Conservation (phyloP, 2,113 vertebrate genomes). For the Dicaeum eximium region DNA sequence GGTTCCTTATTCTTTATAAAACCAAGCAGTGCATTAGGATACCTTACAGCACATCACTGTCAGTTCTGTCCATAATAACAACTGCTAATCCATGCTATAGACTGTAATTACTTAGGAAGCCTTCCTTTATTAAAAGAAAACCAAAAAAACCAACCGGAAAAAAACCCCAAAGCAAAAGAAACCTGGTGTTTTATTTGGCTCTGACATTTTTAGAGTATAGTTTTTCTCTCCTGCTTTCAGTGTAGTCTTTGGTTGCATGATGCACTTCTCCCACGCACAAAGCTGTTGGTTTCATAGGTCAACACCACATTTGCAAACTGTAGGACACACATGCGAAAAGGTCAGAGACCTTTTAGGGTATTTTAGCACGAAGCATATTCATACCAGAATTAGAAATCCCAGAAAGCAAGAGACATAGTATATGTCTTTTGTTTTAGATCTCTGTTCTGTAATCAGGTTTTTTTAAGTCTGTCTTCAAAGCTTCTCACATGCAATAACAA, state of each 20-base stretch:
- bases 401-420: not conserved
- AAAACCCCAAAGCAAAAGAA: not conserved
- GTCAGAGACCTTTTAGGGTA: not conserved
- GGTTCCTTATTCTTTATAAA: not conserved
- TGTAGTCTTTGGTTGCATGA: not conserved
- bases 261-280: not conserved
- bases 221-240: not conserved
- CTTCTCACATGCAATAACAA: not conserved
- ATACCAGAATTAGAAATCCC: not conserved
- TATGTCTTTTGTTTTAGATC: not conserved
- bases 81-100: not conserved
- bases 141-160: not conserved
- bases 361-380: not conserved
- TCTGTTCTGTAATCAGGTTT: not conserved
- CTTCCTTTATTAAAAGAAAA: not conserved
- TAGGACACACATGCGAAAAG: not conserved
- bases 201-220: not conserved
- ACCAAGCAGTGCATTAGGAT: not conserved
- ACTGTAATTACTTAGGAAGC: not conserved
- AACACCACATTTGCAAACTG: not conserved
- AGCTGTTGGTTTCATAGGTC: not conserved
- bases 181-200: not conserved
- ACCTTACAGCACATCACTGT: not conserved
- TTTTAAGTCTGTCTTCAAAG: not conserved
- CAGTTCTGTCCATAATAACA: not conserved